A percentile compares a stretch with the other conserved stretches of the same genome.
Conservation (phyloP, 92 coral and sea anemone genomes). For the Porites rus region DNA sequence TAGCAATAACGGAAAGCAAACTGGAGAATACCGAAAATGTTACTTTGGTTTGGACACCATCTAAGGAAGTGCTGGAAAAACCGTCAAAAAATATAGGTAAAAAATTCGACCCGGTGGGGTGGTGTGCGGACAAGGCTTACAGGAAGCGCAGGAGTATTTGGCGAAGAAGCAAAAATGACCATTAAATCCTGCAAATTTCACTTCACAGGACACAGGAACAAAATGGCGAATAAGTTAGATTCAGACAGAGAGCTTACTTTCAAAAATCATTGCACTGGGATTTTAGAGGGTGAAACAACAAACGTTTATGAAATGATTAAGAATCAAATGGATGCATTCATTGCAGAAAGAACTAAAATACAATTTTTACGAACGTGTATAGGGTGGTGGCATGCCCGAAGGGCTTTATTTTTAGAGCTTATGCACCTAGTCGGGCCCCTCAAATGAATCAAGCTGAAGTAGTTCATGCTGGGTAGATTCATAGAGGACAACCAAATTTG, state of each 20-base stretch:
- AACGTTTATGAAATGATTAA: not conserved
- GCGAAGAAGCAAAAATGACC: not conserved
- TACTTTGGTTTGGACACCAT: constrained; percentile 22
- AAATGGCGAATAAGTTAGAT: not conserved
- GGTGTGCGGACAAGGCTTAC: constrained; percentile 49
- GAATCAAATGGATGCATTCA: not conserved
- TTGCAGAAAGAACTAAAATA: not conserved
- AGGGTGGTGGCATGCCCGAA: constrained; percentile 36
- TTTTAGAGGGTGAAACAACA: not conserved
- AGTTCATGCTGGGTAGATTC: constrained; percentile 19
- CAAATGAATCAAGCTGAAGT: constrained; percentile 41
- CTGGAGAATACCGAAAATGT: constrained; percentile 28
- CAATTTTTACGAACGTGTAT: not conserved
- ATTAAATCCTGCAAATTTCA: constrained; percentile 30
- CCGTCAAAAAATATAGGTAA: not conserved
- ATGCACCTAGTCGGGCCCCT: constrained; percentile 14
- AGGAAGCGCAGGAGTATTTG: constrained; percentile 7
- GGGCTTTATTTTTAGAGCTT: constrained; percentile 39
- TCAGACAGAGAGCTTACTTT: not conserved
- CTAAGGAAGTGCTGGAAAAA: constrained; percentile 31
- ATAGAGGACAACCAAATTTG: constrained; percentile 14
- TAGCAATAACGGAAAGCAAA: constrained; percentile 42
- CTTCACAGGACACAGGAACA: constrained; percentile 12
- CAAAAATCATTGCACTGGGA: not conserved
- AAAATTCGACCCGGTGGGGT: constrained; percentile 33